phyloP scores from a whole-genome alignment of 2,113 vertebrate genomes.

The Meriones unguiculatus region DNA sequence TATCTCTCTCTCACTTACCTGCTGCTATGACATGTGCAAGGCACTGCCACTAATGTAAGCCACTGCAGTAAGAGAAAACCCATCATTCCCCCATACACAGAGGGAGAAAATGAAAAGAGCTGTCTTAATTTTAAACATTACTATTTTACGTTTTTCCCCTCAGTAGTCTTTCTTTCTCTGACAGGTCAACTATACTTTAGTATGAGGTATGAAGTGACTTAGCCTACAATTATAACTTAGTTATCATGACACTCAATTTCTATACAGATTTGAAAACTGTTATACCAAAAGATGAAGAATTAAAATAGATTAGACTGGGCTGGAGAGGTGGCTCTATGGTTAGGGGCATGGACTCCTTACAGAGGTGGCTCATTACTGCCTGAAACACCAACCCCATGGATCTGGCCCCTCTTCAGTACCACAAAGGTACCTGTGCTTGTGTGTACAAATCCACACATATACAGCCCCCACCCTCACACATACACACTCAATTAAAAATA shows the following conservation, averaged over 20 bases:
- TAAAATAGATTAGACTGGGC: not conserved
- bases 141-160: not conserved
- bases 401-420: not conserved
- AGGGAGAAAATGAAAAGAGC: not conserved
- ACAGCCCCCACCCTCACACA: not conserved
- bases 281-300: conserved; percentile 28
- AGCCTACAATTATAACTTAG: not conserved
- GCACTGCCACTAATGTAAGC: not conserved
- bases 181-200: conserved; percentile 16
- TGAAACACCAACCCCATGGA: not conserved
- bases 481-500: not conserved
- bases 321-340: not conserved
- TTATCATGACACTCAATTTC: conserved; percentile 48
- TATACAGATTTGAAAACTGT: conserved; percentile 49
- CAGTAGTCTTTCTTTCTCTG: conserved; percentile 4
- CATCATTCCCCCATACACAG: not conserved
- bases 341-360: not conserved
- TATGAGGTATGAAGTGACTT: not conserved
- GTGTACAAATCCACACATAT: not conserved
- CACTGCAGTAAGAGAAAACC: not conserved
- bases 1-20: not conserved
- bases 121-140: conserved; percentile 45
- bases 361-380: not conserved
- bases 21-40: not conserved
- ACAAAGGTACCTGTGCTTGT: not conserved